Evolutionary conservation across 2,113 vertebrate species (phyloP), one percentile per base, ranked within the genome.

Genomic region (Coryphaenoides rupestris): DNA sequence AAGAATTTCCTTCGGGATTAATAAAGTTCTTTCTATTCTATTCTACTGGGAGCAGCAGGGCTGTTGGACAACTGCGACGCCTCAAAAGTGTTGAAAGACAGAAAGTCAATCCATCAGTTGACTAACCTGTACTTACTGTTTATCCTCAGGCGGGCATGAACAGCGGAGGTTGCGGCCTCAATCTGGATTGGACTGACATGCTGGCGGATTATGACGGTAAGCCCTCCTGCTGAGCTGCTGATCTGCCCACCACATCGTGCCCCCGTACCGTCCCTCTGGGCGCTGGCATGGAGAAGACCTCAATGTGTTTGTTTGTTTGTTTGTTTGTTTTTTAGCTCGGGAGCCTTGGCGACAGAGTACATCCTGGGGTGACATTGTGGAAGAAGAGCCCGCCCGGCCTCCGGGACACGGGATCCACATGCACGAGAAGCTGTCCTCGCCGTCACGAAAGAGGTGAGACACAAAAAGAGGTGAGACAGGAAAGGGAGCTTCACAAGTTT

Each of bases 371-470:
- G 97, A 99, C 78, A 95, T 98, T 0, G 95, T 96, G 60, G 98
- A 99, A 62, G 96, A 99, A 12, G 98, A 99, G 65, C 96, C 98
- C 3, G 87, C 96, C 0, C 90, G 98, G 0, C 96, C 96, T 3
- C 98, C 98, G 0, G 98, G 98, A 14, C 98, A 99, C 0, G 98
- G 96, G 1, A 99, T 99, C 76, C 98, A 99, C 82, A 99, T 99
- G 96, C 98, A 99, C 1, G 97, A 99, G 79, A 99, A 99, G 4
- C 84, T 99, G 21, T 99, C 98, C 0, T 99, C 98, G 1, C 98
- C 98, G 0, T 99, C 98, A 1, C 95, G 98, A 45, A 99, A 97
- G 87, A 98, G 96, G 96, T 99, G 57, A 77, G 33, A 9, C 33
- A 2, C n/a, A n/a, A n/a, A 45, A 99, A 97, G 87, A 98, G 96